phyloP scores from a whole-genome alignment of 2,888 invertebrate species.

The Prosapia bicincta region DNA sequence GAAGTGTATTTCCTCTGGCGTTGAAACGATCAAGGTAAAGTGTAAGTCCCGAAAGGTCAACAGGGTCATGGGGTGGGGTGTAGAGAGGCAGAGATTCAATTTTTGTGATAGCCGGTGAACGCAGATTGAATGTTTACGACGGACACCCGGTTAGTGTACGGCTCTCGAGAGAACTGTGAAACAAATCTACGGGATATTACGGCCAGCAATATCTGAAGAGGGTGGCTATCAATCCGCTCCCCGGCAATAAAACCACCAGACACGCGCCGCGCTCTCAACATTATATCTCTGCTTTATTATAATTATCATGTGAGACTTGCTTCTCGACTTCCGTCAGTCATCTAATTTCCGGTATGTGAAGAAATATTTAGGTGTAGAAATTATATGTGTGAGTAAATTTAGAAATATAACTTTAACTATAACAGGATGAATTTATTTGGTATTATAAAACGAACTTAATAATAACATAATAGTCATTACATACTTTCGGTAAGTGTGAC shows the following conservation, averaged over 20 bases:
- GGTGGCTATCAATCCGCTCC: neutral
- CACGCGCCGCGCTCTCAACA: neutral
- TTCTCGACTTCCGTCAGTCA: neutral
- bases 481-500: too few species aligned
- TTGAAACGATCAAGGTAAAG: neutral
- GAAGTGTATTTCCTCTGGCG: neutral
- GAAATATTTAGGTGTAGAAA: neutral
- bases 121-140: conserved; percentile 28
- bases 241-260: neutral
- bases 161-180: neutral
- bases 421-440: too few species aligned
- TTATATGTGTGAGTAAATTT: too few species aligned
- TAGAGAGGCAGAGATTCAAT: conserved; percentile 22
- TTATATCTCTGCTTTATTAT: neutral
- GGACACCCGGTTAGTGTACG: neutral
- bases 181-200: conserved; percentile 16
- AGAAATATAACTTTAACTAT: too few species aligned
- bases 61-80: neutral
- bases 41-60: neutral
- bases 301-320: neutral
- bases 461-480: too few species aligned
- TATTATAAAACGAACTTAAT: too few species aligned
- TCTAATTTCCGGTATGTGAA: neutral
- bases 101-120: conserved; percentile 20
- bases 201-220: neutral